phyloP scores from a whole-genome alignment of 1,140 invertebrate genomes.

The Zaprionus davidi region DNA sequence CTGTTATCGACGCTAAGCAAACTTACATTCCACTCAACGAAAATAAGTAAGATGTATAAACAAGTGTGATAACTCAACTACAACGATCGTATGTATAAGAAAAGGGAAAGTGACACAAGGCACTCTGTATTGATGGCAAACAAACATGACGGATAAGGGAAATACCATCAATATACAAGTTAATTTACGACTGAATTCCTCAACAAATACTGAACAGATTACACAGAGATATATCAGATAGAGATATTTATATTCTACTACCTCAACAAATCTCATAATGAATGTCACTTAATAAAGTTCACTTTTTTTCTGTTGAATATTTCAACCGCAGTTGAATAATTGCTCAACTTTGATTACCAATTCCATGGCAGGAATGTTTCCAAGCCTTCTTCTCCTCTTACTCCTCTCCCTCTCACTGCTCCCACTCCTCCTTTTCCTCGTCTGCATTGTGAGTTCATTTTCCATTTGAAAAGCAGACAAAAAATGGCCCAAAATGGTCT shows the following conservation, averaged over 20 bases:
- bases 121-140: neutral
- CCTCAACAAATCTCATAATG: slow-evolving; percentile 1
- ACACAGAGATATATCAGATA: neutral
- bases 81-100: neutral
- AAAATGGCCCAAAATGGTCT: slow-evolving; percentile 29
- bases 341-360: slow-evolving; percentile 27
- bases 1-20: slow-evolving; percentile 1
- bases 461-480: neutral
- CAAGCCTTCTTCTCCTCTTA: neutral
- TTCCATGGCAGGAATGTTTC: neutral
- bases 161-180: neutral
- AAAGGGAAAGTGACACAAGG: neutral
- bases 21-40: neutral
- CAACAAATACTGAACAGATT: neutral
- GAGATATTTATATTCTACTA: neutral
- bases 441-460: neutral
- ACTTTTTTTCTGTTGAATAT: slow-evolving; percentile 4
- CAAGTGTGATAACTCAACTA: neutral
- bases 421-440: neutral
- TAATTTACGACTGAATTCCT: neutral
- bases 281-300: neutral
- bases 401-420: neutral
- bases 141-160: neutral
- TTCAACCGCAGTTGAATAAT: slow-evolving; percentile 33
- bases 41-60: neutral